Evolutionary conservation across 2,888 invertebrate species (phyloP).

Genomic region (Leucozona laternaria): DNA sequence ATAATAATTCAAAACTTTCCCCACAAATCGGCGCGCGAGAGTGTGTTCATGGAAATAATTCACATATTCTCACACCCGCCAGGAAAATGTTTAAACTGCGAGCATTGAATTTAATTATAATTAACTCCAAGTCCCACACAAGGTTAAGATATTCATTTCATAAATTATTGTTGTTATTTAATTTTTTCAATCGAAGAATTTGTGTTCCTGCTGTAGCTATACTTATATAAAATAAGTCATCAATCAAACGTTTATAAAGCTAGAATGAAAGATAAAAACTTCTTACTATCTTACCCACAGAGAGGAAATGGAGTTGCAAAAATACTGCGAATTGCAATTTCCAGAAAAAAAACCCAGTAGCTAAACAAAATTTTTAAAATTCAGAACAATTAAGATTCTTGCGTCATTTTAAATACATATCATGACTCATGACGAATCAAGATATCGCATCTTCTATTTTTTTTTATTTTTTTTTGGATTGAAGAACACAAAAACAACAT

Average conservation of each 20-base stretch:
- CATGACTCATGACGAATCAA: slow-evolving; percentile 44
- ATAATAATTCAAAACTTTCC: slow-evolving; percentile 60
- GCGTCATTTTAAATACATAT: slow-evolving; percentile 38
- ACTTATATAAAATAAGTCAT: slow-evolving; percentile 6
- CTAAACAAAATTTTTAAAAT: not conserved
- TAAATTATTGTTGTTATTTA: no score
- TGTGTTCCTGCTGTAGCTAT: not conserved
- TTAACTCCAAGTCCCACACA: slow-evolving; percentile 53
- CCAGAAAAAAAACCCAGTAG: not conserved
- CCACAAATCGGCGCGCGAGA: slow-evolving; percentile 31
- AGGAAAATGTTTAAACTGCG: slow-evolving; percentile 38
- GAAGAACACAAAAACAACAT: slow-evolving; percentile 30
- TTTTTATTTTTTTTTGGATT: not conserved
- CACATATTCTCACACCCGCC: slow-evolving; percentile 39
- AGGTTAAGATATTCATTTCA: slow-evolving; percentile 53
- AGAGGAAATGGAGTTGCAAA: not conserved
- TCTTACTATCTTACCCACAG: no score
- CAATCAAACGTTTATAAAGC: slow-evolving; percentile 7
- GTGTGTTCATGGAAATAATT: slow-evolving; percentile 27
- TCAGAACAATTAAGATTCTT: slow-evolving; percentile 27
- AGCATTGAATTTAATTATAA: slow-evolving; percentile 46
- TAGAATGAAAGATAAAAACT: not conserved
- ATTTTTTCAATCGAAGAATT: slow-evolving; percentile 14
- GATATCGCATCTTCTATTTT: slow-evolving; percentile 3
- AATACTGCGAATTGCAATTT: not conserved